Evolutionary conservation across 2,888 invertebrate genomes (phyloP).

Genomic region (Ametastegia equiseti): DNA sequence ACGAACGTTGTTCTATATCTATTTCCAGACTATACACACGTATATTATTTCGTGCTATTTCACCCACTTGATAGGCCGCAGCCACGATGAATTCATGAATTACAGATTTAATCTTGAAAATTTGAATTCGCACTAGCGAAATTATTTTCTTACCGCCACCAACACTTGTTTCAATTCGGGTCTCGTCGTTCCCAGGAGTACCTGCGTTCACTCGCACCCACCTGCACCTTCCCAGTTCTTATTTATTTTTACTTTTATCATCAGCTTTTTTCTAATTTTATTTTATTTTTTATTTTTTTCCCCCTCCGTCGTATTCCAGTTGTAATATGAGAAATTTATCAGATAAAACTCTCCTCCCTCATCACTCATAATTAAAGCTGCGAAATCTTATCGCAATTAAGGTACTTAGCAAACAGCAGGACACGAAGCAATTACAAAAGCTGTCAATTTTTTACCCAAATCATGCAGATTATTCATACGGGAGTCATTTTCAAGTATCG

Average conservation of each 20-base stretch:
- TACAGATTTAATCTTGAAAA: constrained; percentile 37
- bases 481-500: not conserved
- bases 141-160: constrained; percentile 21
- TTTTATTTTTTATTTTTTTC: constrained; percentile 1
- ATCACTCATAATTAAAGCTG: not conserved
- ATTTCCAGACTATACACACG: not conserved
- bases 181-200: constrained; percentile 9
- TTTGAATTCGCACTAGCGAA: constrained; percentile 1
- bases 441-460: not conserved
- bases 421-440: not conserved
- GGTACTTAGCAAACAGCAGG: not conserved
- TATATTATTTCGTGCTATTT: not conserved
- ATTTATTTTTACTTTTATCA: too few relatives aligned
- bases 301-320: not conserved
- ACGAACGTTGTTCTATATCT: not conserved
- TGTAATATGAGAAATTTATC: not conserved
- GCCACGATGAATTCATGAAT: constrained; percentile 31
- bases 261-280: too few relatives aligned
- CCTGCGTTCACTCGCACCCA: not conserved
- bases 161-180: constrained; percentile 14
- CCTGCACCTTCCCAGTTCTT: not conserved
- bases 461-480: not conserved
- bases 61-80: not conserved
- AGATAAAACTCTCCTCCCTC: not conserved
- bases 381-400: not conserved